Base-by-base conservation (phyloP, 2,888 invertebrate genomes). In the Bibio marci region DNA sequence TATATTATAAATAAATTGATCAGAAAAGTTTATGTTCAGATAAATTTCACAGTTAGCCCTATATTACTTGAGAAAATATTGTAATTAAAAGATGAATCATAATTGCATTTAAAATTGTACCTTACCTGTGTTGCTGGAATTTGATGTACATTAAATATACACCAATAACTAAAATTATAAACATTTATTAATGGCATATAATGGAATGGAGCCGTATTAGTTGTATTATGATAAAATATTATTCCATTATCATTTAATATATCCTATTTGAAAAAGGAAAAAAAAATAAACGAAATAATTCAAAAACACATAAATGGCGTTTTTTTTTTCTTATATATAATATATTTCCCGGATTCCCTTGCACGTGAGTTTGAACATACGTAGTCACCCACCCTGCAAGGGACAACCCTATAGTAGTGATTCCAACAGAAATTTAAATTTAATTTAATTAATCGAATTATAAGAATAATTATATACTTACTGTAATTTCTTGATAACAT, bases 131-230 rank as follows among this genome's bases (percentile, higher is more conserved):
- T 87, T 0, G 71, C 76, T 1, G 92, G 92, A 35, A 90, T 64
- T 35, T 77, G 75, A 15, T 92, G 59, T 10, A 77, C 80, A 62
- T 91, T 94, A 61, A 90, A 81, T 39, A 92, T 64, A 15, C 76
- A 77, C 62, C 83, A 88, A 61, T 88, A 87, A 35, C 74, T 71
- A 57, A 88, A 87, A 64, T 91, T 88, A 61, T 71, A 80, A 1
- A 85, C 78, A 38, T 81, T 73, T 10, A 85, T 56, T 45, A 81
- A 68, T 15, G 80, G 70, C 40, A 81, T 73, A 57, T 80, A 77
- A 63, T 92, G 91, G 57, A 81, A 81, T 13, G 80, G 79, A 0
- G 92, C 86, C 3, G 79, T 69, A 42, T 69, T 68, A 0, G 91
- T 85, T 43, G 78, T 77, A 6, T 81, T 75, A 26, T 90, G 90